Evolutionary conservation across 1,140 invertebrate species (phyloP), one percentile per base, ranked within the genome.

Genomic region (Drosophila triauraria): DNA sequence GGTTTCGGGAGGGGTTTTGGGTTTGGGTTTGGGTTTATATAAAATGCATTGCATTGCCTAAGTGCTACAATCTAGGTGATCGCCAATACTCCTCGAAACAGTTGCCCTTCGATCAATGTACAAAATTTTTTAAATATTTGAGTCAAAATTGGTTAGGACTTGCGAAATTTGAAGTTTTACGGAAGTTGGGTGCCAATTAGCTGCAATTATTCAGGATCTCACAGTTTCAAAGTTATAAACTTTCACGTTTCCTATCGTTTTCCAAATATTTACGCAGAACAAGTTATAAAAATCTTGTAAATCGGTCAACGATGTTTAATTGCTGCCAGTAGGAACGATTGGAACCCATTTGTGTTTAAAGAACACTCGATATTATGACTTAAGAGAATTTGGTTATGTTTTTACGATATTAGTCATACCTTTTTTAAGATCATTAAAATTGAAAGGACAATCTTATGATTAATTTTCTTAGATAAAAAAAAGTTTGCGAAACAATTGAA

Each of bases 31-130:
- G 20, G 69, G 42, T 25, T 64, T 72, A 75, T 78, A 88, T 88
- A 88, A 87, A 88, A 88, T 75, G 75, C 71, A 75, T 75, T 61
- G 57, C 57, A 53, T 75, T 75, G 70, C 54, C 47, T 70, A 50
- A 35, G 64, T 70, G 59, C 40, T 35, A 40, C 46, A 48, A 68
- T 65, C 64, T 65, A 40, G 61, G 44, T 27, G 60, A 65, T 50
- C 38, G 30, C 20, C 57, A 64, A 40, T 54, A 40, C 53, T 56
- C 35, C 4, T 40, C 25, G 25, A 20, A 64, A 17, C 25, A 64
- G 56, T 43, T 61, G 56, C 56, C 38, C 30, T 80, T 40, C 25
- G 32, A 61, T 57, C 7, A 60, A 60, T 76, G 38, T 80, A 80
- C 35, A 78, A 64, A 30, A 25, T 40, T 25, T 10, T 7, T 38